phyloP scores from a whole-genome alignment of 1,140 invertebrate genomes.

The Ceratosolen solmsi region DNA sequence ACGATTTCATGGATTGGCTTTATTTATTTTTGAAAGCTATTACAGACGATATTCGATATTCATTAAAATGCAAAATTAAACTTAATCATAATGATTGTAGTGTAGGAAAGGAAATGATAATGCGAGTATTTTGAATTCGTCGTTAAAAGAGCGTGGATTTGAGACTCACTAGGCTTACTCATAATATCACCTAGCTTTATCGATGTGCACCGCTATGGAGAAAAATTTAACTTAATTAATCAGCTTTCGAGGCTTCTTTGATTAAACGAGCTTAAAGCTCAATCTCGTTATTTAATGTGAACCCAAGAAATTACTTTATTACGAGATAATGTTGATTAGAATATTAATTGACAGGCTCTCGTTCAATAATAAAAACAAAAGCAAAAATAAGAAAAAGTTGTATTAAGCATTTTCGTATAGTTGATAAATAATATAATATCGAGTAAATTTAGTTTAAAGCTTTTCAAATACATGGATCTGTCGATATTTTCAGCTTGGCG shows the following conservation, averaged over 20 bases:
- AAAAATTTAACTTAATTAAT: not conserved
- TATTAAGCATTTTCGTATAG: too few relatives aligned
- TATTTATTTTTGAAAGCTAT: too few relatives aligned
- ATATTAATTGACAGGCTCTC: too few relatives aligned
- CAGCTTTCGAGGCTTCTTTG: not conserved
- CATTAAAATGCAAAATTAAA: not conserved
- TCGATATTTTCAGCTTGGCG: not conserved
- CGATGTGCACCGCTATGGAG: not conserved
- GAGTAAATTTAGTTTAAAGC: not conserved
- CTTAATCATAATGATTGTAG: slow-evolving; percentile 1
- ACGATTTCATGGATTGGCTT: too few relatives aligned
- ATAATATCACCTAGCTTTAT: not conserved
- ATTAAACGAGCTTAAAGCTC: not conserved
- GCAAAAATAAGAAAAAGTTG: too few relatives aligned
- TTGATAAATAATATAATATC: too few relatives aligned
- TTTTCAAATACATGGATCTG: too few relatives aligned
- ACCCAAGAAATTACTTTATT: too few relatives aligned
- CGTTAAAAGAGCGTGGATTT: not conserved
- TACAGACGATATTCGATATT: not conserved
- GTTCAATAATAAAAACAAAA: too few relatives aligned
- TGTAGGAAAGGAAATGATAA: slow-evolving; percentile 5
- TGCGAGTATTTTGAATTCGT: not conserved
- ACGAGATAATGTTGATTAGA: too few relatives aligned
- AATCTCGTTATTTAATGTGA: too few relatives aligned
- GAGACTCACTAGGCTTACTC: not conserved